Base-by-base conservation (phyloP, 2,113 vertebrate species). In the Alectura lathami region DNA sequence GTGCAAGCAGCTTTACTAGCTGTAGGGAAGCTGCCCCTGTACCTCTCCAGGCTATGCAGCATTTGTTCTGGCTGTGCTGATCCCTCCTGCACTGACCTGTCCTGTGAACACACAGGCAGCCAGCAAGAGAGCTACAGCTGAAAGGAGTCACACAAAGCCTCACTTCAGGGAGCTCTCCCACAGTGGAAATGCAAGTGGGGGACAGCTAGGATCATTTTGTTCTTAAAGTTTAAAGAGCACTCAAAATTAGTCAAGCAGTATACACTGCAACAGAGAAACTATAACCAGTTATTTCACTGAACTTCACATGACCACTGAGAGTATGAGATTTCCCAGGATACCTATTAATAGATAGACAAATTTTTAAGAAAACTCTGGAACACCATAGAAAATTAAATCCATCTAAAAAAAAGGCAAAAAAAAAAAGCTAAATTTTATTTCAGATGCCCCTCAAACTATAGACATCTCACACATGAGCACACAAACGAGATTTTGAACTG, bases 341-440 rank as follows among this genome's bases (percentile, higher is more conserved):
- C 9, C 14, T 86, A 51, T 22, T 68, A 51, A 5, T 47, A 82
- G 10, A 45, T 5, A 67, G 16, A 32, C 21, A 50, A 83, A 40
- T 18, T 43, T 24, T 83, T 22, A 60, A 73, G 23, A 92, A 91
- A 86, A 73, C 17, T 9, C 48, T 40, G 13, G 87, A 51, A 42
- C 34, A 47, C 34, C 36, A 38, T 27, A 83, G 13, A 68, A 92
- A 69, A 32, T 5, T 78, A 56, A 63, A 79, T 43, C 7, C 8
- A 36, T 8, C 11, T 21, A 60, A 5, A 60, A 72, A 0, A 5
- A 60, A 72, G 0, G 0, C 6, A 59, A 40, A 66, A 48, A 40
- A 66, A 48, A 14, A 36, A 2, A 34, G 7, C 1, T n/a, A 40
- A 40, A 70, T 17, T 54, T 51, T 40, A 53, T n/a, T n/a, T n/a